Conservation (phyloP, 2,113 vertebrate species). For the Zonotrichia leucophrys region DNA sequence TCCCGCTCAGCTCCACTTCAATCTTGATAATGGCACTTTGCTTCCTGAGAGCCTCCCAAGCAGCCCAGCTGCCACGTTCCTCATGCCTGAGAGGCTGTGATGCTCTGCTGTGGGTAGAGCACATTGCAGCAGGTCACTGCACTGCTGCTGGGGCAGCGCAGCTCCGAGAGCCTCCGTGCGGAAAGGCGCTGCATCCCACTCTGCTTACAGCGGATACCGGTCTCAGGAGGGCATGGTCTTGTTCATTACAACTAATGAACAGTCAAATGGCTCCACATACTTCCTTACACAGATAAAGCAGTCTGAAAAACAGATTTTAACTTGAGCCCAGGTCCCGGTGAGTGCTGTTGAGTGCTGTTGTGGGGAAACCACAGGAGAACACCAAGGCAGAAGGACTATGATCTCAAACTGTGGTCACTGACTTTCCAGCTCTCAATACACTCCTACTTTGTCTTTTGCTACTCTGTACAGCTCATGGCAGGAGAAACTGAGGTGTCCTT, state of each 20-base stretch:
- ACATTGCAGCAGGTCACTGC: background rate
- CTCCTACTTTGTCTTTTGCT: slow-evolving; percentile 19
- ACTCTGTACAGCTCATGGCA: slow-evolving; percentile 33
- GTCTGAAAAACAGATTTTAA: background rate
- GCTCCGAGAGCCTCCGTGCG: fast-evolving
- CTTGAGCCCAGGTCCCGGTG: background rate
- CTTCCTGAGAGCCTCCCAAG: background rate
- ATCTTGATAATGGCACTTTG: background rate
- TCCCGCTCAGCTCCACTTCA: background rate
- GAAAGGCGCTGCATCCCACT: background rate
- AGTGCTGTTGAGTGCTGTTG: background rate
- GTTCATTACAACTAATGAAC: slow-evolving; percentile 29
- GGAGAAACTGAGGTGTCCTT: slow-evolving; percentile 53
- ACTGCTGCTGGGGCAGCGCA: background rate
- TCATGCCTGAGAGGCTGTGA: background rate
- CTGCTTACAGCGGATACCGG: background rate
- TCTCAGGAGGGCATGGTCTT: background rate
- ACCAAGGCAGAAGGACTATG: slow-evolving; percentile 2
- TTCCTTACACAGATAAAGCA: background rate
- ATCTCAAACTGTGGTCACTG: background rate
- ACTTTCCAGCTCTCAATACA: slow-evolving; percentile 35
- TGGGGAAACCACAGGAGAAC: slow-evolving; percentile 2
- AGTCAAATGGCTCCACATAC: background rate
- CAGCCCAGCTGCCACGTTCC: background rate
- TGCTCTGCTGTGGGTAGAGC: fast-evolving